phyloP scores from a whole-genome alignment of 2,113 vertebrate species.

The Engraulis encrasicolus region DNA sequence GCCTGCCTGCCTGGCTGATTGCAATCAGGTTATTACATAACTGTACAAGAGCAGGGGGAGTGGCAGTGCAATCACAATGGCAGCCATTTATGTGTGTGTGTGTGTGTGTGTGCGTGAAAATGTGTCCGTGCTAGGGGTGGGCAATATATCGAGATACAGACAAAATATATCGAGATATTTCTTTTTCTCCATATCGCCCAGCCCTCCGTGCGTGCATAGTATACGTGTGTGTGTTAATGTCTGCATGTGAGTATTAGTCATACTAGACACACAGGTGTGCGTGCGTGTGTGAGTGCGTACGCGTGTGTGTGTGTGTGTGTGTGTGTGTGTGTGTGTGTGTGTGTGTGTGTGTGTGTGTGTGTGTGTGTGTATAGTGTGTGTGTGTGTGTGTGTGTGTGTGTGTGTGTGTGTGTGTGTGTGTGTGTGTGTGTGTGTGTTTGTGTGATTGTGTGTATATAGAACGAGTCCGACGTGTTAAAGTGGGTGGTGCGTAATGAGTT shows the following conservation, averaged over 20 bases:
- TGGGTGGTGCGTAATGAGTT: slow-evolving; percentile 84
- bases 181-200: no score
- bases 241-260: background rate
- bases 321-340: background rate
- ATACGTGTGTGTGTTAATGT: background rate
- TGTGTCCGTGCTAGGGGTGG: no score
- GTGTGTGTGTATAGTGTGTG: no score
- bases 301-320: background rate
- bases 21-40: background rate
- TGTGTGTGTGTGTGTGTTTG: background rate
- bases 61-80: background rate
- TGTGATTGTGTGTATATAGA: background rate
- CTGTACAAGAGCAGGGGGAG: background rate
- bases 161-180: no score
- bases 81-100: background rate
- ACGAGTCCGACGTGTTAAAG: slow-evolving; percentile 75
- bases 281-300: background rate
- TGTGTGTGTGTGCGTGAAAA: background rate
- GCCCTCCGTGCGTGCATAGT: no score
- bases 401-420: no score
- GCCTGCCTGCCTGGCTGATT: no score
- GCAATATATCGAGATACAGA: no score
- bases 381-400: no score
- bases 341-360: background rate
- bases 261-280: no score